phyloP scores from a whole-genome alignment of 2,113 vertebrate species.

The Arenaria interpres region DNA sequence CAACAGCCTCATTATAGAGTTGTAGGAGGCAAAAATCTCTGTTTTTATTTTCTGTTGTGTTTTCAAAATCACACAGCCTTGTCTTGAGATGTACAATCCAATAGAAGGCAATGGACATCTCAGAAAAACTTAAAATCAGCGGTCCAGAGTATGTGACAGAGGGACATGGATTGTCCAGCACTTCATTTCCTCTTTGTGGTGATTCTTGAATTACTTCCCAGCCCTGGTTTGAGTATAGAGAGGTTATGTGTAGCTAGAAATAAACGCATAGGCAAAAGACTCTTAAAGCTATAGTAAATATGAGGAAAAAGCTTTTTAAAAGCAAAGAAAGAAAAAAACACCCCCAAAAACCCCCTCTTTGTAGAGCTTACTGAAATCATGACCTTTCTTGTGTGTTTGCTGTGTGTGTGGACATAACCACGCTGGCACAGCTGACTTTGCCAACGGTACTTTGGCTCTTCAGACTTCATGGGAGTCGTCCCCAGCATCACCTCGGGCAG shows the following conservation, averaged over 20 bases:
- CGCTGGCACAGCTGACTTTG: not conserved
- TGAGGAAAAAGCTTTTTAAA: not conserved
- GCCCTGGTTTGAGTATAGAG: not conserved
- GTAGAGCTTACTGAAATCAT: not conserved
- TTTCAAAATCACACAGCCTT: not conserved
- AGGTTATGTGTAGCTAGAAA: not conserved
- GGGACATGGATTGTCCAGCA: not conserved
- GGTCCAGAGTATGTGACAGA: not conserved
- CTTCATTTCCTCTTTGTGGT: not conserved
- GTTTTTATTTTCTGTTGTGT: not conserved
- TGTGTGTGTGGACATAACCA: not conserved
- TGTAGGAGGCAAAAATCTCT: not conserved
- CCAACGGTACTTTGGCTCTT: not conserved
- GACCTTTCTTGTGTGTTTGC: not conserved
- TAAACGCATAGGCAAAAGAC: not conserved
- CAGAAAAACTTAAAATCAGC: not conserved
- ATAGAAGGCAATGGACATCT: not conserved
- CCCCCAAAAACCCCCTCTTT: accelerated
- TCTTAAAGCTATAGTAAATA: not conserved
- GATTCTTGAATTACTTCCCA: not conserved
- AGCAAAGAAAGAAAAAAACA: not conserved
- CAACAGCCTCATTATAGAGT: not conserved
- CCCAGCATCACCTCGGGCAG: not conserved
- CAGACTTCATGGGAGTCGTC: not conserved
- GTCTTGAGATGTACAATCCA: not conserved